A percentile compares a stretch with the other conserved stretches of the same genome.
Evolutionary conservation across 2,113 vertebrate species (phyloP).

Genomic region (Fukomys damarensis): DNA sequence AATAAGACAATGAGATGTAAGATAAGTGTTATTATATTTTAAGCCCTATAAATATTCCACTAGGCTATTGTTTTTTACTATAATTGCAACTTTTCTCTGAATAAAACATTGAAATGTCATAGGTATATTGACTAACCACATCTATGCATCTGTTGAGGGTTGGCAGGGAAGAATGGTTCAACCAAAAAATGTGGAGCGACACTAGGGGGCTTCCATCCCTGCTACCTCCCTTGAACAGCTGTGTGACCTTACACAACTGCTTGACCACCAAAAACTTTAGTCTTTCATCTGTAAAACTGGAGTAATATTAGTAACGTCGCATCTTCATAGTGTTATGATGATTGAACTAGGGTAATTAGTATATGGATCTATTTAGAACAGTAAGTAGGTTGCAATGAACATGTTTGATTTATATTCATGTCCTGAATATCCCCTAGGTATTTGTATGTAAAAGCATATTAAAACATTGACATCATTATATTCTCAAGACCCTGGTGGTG

Average conservation of each 20-base stretch:
- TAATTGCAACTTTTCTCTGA: neutral
- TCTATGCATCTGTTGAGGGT: neutral
- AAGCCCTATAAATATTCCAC: neutral
- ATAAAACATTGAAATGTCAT: constrained; percentile 16
- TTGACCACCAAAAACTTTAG: neutral
- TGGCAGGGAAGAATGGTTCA: neutral
- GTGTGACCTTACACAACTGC: neutral
- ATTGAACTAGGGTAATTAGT: neutral
- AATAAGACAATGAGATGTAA: neutral
- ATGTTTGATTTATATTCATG: neutral
- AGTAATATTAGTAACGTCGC: neutral
- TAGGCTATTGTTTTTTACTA: neutral
- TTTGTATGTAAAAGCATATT: neutral
- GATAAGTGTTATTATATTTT: neutral
- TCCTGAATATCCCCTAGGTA: neutral
- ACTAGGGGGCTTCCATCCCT: neutral
- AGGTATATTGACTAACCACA: neutral
- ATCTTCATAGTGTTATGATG: neutral
- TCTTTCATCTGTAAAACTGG: neutral
- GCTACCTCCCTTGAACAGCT: neutral
- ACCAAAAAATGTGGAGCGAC: neutral
- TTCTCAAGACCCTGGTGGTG: neutral
- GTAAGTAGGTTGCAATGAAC: neutral
- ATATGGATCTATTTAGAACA: neutral
- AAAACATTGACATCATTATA: neutral